Conservation (phyloP, 2,113 vertebrate species). For the Pseudorhombus dupliciocellatus region DNA sequence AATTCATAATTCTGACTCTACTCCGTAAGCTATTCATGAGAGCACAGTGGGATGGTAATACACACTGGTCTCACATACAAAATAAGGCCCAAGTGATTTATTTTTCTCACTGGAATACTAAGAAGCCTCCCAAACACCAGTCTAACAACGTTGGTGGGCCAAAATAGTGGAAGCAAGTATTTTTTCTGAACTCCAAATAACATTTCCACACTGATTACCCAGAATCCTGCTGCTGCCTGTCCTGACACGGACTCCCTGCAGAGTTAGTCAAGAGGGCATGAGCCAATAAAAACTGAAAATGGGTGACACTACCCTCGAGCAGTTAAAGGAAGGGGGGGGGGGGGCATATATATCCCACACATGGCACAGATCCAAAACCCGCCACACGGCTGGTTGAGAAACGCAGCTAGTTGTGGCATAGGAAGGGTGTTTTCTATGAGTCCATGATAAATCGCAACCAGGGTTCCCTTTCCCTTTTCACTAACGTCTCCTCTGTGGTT, state of each 20-base stretch:
- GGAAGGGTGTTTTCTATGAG: conserved; percentile 76
- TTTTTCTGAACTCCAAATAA: background rate
- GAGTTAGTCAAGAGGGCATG: conserved; percentile 52
- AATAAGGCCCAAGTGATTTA: conserved; percentile 23
- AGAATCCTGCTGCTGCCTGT: conserved; percentile 60
- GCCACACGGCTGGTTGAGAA: conserved; percentile 63
- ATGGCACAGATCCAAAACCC: conserved; percentile 64
- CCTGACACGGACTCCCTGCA: conserved; percentile 58
- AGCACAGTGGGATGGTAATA: conserved; percentile 23
- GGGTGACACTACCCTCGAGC: conserved; percentile 58
- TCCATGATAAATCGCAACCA: conserved; percentile 71
- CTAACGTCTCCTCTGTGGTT: conserved; percentile 80
- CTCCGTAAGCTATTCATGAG: conserved; percentile 6
- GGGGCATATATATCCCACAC: conserved; percentile 47
- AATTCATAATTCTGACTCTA: conserved; percentile 20
- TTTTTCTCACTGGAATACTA: conserved; percentile 22
- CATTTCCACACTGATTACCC: conserved; percentile 54
- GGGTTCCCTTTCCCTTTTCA: conserved; percentile 73
- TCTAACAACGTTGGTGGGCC: conserved; percentile 54
- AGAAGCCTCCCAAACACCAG: conserved; percentile 13
- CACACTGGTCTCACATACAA: conserved; percentile 4
- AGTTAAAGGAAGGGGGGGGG: conserved; percentile 2
- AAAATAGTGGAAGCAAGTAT: conserved; percentile 51
- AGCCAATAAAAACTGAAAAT: conserved; percentile 62
- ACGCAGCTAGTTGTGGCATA: conserved; percentile 57